These are phyloP conservation scores for Baronia brevicornis DNA, from an alignment of 2,888 invertebrate species.

Conservation along the genomic window DNA sequence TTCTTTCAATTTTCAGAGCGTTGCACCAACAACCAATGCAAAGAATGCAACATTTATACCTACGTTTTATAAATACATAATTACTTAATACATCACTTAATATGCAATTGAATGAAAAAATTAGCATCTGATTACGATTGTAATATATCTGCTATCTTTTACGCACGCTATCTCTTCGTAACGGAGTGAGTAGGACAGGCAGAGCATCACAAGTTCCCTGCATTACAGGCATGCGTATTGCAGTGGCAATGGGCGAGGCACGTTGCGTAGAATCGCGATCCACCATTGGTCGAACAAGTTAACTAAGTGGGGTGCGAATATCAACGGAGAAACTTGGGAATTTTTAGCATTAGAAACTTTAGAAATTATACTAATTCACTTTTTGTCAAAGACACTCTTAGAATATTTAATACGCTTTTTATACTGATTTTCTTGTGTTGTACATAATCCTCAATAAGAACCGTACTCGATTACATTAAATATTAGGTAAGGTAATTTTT, in stretches of 20 bases:
- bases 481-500: too few relatives aligned
- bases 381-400: too few relatives aligned
- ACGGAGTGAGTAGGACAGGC: conserved; percentile 43
- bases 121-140: conserved; percentile 62
- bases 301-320: conserved; percentile 54
- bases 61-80: conserved; percentile 58
- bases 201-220: conserved; percentile 37
- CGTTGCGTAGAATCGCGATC: conserved; percentile 40
- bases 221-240: conserved; percentile 64
- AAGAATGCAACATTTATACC: conserved; percentile 25
- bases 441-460: too few relatives aligned
- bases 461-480: too few relatives aligned
- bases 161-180: conserved; percentile 25
- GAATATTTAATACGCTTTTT: too few relatives aligned
- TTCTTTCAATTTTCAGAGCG: conserved; percentile 2
- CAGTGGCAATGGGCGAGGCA: conserved; percentile 60
- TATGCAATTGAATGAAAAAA: conserved; percentile 68
- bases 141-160: conserved; percentile 38
- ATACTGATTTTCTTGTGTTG: conserved; percentile 24
- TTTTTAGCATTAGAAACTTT: conserved; percentile 39
- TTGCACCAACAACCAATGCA: conserved; percentile 23
- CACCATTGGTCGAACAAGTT: conserved; percentile 49
- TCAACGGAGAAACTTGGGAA: conserved; percentile 16
- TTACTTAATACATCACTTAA: conserved; percentile 64
- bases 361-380: conserved; percentile 24